These are phyloP conservation scores for Trachurus trachurus DNA, from an alignment of 2,797 vertebrate species.

Conservation along the genomic window DNA sequence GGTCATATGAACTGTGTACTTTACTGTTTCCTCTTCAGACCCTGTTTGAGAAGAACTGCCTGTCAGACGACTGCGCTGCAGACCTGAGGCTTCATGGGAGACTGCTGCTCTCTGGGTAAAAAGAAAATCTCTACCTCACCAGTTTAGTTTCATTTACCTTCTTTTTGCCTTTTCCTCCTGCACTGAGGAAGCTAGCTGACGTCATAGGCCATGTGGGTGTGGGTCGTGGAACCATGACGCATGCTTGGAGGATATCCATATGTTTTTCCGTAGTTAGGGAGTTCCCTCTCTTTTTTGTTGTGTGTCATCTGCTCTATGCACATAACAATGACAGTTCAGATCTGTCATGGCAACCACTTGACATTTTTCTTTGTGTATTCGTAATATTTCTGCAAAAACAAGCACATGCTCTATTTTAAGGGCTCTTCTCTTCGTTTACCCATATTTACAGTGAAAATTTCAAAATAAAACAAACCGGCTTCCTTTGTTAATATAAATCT, in stretches of 20 bases:
- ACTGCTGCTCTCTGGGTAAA: conserved; percentile 93
- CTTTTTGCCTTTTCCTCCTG: conserved; percentile 37
- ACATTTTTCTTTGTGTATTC: background rate
- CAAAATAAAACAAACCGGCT: conserved; percentile 32
- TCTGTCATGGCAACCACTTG: conserved; percentile 5
- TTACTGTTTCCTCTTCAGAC: conserved; percentile 87
- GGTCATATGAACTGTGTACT: conserved; percentile 71
- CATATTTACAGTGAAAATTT: background rate
- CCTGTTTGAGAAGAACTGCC: conserved; percentile 98
- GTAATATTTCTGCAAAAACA: conserved; percentile 11
- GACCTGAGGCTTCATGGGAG: conserved; percentile 94
- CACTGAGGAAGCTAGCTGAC: conserved; percentile 69
- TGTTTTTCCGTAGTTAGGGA: conserved; percentile 78
- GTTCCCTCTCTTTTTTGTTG: conserved; percentile 68
- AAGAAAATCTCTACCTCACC: conserved; percentile 42
- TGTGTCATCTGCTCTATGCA: conserved; percentile 44
- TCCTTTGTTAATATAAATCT: background rate
- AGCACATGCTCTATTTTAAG: background rate
- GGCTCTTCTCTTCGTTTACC: background rate
- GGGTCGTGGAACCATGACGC: conserved; percentile 79
- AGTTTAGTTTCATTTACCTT: conserved; percentile 43
- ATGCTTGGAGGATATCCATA: conserved; percentile 81
- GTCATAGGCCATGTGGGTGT: conserved; percentile 82
- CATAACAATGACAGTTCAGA: conserved; percentile 26
- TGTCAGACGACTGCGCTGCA: conserved; percentile 96